Conservation (phyloP, 2,888 invertebrate species). For the Andrena marginata region DNA sequence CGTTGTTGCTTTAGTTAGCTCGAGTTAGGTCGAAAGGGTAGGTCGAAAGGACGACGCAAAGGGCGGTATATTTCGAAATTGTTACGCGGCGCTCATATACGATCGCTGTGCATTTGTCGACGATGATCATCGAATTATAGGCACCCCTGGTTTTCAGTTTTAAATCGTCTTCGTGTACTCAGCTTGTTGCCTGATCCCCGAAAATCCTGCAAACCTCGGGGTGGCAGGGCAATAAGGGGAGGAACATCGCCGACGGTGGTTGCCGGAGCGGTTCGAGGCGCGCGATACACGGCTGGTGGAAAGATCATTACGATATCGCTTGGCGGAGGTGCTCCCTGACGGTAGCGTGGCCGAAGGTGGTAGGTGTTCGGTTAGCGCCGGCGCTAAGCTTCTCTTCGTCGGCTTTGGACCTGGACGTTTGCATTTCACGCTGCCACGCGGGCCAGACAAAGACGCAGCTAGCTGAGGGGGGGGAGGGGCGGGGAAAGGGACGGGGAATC, state of each 20-base stretch:
- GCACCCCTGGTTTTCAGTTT: background rate
- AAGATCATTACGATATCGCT: conserved; percentile 73
- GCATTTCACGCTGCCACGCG: conserved; percentile 70
- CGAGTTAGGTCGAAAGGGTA: background rate
- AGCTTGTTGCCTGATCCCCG: conserved; percentile 10
- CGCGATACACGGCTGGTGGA: conserved; percentile 52
- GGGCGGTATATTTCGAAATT: background rate
- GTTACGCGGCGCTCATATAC: too few species aligned
- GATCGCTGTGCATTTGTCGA: too few species aligned
- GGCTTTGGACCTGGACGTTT: conserved; percentile 73
- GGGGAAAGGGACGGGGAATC: conserved; percentile 4
- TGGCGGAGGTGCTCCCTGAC: conserved; percentile 32
- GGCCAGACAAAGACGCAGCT: conserved; percentile 36
- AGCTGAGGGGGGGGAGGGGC: conserved; percentile 11
- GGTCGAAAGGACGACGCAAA: too few species aligned
- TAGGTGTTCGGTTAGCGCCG: conserved; percentile 70
- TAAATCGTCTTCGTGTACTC: conserved; percentile 16
- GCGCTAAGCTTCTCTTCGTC: conserved; percentile 72
- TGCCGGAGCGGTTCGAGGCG: conserved; percentile 26
- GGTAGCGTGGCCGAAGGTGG: conserved; percentile 41
- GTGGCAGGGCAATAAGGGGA: background rate
- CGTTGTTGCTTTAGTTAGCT: too few species aligned
- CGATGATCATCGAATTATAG: background rate
- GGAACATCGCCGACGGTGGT: conserved; percentile 4
- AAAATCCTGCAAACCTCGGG: conserved; percentile 24